Evolutionary conservation across 2,113 vertebrate species (phyloP), one percentile per base, ranked within the genome.

Genomic region (Balaeniceps rex): DNA sequence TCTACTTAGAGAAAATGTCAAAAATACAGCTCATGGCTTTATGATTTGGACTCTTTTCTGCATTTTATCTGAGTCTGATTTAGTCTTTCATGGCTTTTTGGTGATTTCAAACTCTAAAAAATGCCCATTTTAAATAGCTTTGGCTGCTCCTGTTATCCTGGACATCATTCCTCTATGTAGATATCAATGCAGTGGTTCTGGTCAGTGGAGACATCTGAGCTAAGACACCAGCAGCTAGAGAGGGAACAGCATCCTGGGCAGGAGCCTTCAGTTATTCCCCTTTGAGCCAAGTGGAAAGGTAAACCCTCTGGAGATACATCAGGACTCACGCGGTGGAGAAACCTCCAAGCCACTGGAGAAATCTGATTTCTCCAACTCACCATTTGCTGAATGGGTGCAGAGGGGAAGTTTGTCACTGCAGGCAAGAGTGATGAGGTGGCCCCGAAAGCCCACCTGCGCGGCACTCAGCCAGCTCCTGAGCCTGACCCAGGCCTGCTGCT

Each of bases 391-490:
- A 47, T 7, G 7, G 31, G 11, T 47, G 25, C 24, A 23, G 52
- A 69, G 26, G 29, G 24, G 86, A 81, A 74, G 19, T 17, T 74
- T 52, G 23, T 58, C 51, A 66, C 63, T 0, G 1, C n/a, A 19
- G 25, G 40, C 36, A 63, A 33, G 36, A 61, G 38, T 9, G n/a
- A 38, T 1, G 25, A 51, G 10, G 19, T n/a, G 44, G 21, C 16
- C 58, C 63, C 0, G 0, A 76, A 81, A 12, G 8, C 42, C 29
- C 38, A 46, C 23, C 19, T 52, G 17, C 42, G 31, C 0, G 2
- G 31, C 46, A 87, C 42, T 19, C 26, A 72, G 14, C 12, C 7
- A 2, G 11, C 18, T 76, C 47, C 79, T 29, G 22, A 70, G 64
- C 51, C 36, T 71, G 36, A 51, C 25, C n/a, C 13, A 33, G 55